Conservation (phyloP, 2,888 invertebrate species). For the Drosophila hamatofila region DNA sequence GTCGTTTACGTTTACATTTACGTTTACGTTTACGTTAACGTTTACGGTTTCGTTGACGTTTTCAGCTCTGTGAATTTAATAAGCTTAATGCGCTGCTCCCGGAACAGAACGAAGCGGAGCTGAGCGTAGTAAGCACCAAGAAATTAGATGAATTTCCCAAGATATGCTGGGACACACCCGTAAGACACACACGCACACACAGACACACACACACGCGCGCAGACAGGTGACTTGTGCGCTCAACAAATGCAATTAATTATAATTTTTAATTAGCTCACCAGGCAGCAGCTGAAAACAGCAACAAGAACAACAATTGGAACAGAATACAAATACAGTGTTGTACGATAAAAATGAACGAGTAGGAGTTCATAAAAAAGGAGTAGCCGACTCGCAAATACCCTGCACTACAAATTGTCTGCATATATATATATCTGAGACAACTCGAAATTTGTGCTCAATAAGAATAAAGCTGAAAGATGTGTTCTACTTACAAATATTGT, state of each 20-base stretch:
- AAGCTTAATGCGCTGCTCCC: slow-evolving; percentile 74
- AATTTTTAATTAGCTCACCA: slow-evolving; percentile 77
- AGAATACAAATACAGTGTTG: slow-evolving; percentile 49
- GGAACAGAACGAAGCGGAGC: slow-evolving; percentile 19
- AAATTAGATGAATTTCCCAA: slow-evolving; percentile 81
- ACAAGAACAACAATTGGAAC: slow-evolving; percentile 28
- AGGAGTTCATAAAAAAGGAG: not conserved
- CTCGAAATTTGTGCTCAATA: not conserved
- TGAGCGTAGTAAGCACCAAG: slow-evolving; percentile 45
- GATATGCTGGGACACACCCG: slow-evolving; percentile 76
- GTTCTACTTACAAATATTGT: not conserved
- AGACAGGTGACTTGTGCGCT: slow-evolving; percentile 62
- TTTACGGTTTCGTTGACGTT: slow-evolving; percentile 29
- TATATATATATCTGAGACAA: not conserved
- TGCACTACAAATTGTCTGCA: not conserved
- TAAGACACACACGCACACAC: slow-evolving; percentile 55
- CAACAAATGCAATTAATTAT: slow-evolving; percentile 80
- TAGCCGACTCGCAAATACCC: not conserved
- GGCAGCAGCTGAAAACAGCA: slow-evolving; percentile 31
- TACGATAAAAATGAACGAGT: slow-evolving; percentile 26
- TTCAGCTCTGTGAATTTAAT: slow-evolving; percentile 69
- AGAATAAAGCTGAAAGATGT: not conserved
- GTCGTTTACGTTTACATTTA: slow-evolving; percentile 40
- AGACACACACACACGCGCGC: slow-evolving; percentile 20
- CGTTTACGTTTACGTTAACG: slow-evolving; percentile 25